Percentiles rank a stretch among this genome's conserved stretches.
Evolutionary conservation across 2,797 vertebrate species (phyloP).

Genomic region (Lepus townsendii): DNA sequence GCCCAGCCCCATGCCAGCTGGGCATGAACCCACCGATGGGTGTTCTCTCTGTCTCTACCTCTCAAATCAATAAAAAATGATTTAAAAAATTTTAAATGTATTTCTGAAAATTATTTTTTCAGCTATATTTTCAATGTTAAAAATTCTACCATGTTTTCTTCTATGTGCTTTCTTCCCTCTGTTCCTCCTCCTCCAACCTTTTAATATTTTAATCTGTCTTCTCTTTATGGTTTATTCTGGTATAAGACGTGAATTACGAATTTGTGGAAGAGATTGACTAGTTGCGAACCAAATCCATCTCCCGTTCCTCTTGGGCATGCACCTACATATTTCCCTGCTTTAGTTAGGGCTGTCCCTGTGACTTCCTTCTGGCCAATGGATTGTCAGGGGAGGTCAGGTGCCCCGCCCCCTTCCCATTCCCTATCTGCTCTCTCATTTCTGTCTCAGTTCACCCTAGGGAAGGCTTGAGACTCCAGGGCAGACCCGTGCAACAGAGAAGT

Average conservation of each 20-base stretch:
- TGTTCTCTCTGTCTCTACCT: too few species aligned
- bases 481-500: not conserved
- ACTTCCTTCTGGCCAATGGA: not conserved
- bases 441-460: not conserved
- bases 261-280: not conserved
- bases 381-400: not conserved
- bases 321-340: not conserved
- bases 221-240: not conserved
- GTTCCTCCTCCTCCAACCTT: not conserved
- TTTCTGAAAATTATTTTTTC: conserved; percentile 6
- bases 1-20: too few species aligned
- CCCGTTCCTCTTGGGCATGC: not conserved
- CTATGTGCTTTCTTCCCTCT: not conserved
- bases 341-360: not conserved
- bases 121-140: not conserved
- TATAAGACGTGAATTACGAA: not conserved
- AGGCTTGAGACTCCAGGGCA: not conserved
- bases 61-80: too few species aligned
- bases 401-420: not conserved
- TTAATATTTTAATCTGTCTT: not conserved
- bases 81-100: not conserved
- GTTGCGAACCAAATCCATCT: not conserved
- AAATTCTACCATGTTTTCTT: conserved; percentile 5
- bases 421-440: too few species aligned
- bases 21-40: too few species aligned